Percentiles rank a stretch among this genome's conserved stretches.
phyloP scores from a whole-genome alignment of 2,888 invertebrate genomes.

The Synanthedon vespiformis region DNA sequence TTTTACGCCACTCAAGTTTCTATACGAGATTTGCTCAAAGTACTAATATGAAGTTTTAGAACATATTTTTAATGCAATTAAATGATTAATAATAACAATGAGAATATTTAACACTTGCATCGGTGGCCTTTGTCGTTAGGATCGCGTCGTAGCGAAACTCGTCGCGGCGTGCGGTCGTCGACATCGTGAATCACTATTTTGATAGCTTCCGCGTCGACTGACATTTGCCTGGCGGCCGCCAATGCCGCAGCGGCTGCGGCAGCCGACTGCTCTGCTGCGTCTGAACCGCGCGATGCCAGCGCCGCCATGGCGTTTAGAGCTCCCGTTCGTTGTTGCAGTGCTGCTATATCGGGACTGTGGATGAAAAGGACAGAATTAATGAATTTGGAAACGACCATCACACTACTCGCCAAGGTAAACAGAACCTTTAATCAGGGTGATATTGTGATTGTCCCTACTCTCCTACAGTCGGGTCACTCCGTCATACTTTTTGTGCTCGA shows the following conservation, averaged over 20 bases:
- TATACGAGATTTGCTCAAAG: background rate
- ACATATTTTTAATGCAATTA: too few species aligned
- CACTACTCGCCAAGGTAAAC: too few species aligned
- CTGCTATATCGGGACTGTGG: slow-evolving; percentile 80
- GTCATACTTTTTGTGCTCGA: too few species aligned
- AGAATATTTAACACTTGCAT: slow-evolving; percentile 71
- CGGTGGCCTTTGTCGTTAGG: slow-evolving; percentile 87
- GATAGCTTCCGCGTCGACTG: slow-evolving; percentile 91
- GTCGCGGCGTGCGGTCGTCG: slow-evolving; percentile 81
- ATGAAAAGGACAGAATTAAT: too few species aligned
- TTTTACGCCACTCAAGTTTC: too few species aligned
- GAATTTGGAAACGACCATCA: background rate
- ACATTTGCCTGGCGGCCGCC: slow-evolving; percentile 82
- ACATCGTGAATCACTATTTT: slow-evolving; percentile 94
- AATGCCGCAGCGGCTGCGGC: slow-evolving; percentile 67
- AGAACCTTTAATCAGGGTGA: background rate
- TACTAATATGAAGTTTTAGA: too few species aligned
- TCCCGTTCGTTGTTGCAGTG: slow-evolving; percentile 72
- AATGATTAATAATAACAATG: too few species aligned
- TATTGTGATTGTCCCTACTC: background rate
- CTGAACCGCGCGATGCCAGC: slow-evolving; percentile 42
- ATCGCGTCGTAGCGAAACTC: slow-evolving; percentile 81
- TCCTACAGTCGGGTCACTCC: background rate
- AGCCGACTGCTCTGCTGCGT: slow-evolving; percentile 40
- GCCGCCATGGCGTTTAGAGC: slow-evolving; percentile 61